Evolutionary conservation across 2,113 vertebrate species (phyloP).

Genomic region (Otis tarda): DNA sequence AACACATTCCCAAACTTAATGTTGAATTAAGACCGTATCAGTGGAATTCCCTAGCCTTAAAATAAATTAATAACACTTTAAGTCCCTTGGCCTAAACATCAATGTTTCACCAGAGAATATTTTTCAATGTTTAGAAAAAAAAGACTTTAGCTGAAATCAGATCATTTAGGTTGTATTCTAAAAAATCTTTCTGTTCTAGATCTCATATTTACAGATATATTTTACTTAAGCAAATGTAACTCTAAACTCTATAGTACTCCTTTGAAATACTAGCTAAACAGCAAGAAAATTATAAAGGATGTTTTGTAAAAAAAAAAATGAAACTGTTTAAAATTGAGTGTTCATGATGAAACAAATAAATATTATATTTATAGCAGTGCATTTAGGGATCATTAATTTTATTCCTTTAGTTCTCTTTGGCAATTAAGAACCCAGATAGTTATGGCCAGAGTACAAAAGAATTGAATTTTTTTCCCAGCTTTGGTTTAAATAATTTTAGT

Average conservation of each 20-base stretch:
- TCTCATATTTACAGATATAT: background rate
- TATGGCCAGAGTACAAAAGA: background rate
- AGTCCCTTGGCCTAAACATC: background rate
- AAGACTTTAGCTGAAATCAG: background rate
- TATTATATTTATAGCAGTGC: background rate
- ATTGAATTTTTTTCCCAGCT: conserved; percentile 29
- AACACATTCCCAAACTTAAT: background rate
- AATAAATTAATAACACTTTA: background rate
- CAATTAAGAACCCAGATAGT: conserved; percentile 24
- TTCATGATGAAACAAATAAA: conserved; percentile 8
- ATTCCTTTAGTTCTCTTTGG: background rate
- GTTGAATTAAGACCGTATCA: background rate
- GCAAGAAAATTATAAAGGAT: background rate
- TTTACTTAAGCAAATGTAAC: background rate
- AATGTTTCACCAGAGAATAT: background rate
- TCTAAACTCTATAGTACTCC: background rate
- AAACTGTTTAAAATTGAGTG: conserved; percentile 10
- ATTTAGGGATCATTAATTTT: conserved; percentile 52
- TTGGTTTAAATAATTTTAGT: conserved; percentile 10
- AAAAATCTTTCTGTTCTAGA: background rate
- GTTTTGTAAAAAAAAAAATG: background rate
- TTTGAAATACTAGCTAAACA: background rate
- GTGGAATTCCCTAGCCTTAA: background rate
- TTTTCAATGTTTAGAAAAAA: background rate
- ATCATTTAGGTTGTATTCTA: background rate